A percentile compares a stretch with the other conserved stretches of the same genome.
Conservation (phyloP, 2,797 vertebrate genomes). For the Pseudochirops corinnae region DNA sequence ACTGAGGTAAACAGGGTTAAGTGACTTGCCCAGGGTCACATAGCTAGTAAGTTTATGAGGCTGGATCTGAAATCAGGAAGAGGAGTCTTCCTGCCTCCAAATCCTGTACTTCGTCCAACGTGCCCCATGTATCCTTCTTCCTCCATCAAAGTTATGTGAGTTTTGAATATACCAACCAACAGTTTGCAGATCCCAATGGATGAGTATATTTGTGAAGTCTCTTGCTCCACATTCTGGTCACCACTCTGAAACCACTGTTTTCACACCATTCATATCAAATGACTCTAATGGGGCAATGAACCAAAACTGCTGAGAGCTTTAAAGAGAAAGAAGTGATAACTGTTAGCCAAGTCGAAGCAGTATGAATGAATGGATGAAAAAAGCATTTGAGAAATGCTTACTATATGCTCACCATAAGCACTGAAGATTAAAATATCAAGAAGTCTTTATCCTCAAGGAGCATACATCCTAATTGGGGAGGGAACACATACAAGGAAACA, state of each 20-base stretch:
- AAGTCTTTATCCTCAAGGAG: background rate
- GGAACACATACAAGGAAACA: background rate
- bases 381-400: background rate
- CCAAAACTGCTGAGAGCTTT: background rate
- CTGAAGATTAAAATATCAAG: background rate
- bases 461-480: background rate
- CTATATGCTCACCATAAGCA: background rate
- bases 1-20: background rate
- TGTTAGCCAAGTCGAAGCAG: background rate
- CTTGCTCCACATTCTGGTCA: background rate
- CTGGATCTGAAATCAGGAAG: background rate
- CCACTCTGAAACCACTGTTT: background rate
- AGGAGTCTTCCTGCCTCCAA: too few species aligned
- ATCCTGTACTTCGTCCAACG: background rate
- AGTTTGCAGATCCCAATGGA: background rate
- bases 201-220: background rate
- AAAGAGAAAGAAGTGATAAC: background rate
- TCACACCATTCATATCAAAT: background rate
- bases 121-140: background rate
- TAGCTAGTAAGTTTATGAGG: background rate
- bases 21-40: background rate
- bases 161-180: background rate
- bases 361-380: background rate
- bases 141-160: background rate
- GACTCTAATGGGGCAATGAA: background rate